phyloP scores from a whole-genome alignment of 2,113 vertebrate species.

The Periophthalmus modestus region DNA sequence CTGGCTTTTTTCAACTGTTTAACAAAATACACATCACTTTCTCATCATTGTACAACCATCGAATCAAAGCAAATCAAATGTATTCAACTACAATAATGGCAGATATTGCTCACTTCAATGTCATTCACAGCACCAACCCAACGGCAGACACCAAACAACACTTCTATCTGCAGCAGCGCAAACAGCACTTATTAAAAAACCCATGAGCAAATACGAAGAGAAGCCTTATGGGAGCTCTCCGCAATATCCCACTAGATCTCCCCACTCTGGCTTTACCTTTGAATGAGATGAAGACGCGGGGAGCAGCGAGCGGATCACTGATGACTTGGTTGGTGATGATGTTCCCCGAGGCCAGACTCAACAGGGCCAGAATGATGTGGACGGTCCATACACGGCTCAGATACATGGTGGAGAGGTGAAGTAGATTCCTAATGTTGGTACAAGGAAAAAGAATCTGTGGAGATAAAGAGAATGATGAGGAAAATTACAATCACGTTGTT shows the following conservation, averaged over 20 bases:
- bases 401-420: slow-evolving; percentile 68
- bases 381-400: slow-evolving; percentile 65
- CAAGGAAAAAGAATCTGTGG: slow-evolving; percentile 48
- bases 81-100: background rate
- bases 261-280: slow-evolving; percentile 72
- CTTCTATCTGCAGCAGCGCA: slow-evolving; percentile 27
- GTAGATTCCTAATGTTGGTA: slow-evolving; percentile 26
- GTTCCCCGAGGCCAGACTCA: slow-evolving; percentile 53
- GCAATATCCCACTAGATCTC: background rate
- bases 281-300: slow-evolving; percentile 79
- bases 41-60: too few species aligned
- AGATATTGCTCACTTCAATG: background rate
- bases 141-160: slow-evolving; percentile 33
- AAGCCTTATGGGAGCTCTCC: background rate
- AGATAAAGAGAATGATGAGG: slow-evolving; percentile 33
- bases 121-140: slow-evolving; percentile 32
- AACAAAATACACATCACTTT: too few species aligned
- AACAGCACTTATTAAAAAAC: slow-evolving; percentile 31
- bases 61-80: background rate
- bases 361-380: slow-evolving; percentile 68
- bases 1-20: too few species aligned
- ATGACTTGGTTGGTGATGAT: slow-evolving; percentile 61
- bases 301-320: slow-evolving; percentile 72
- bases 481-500: slow-evolving; percentile 8
- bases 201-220: background rate